Base-by-base conservation (phyloP, 2,113 vertebrate genomes). In the Carassius auratus region DNA sequence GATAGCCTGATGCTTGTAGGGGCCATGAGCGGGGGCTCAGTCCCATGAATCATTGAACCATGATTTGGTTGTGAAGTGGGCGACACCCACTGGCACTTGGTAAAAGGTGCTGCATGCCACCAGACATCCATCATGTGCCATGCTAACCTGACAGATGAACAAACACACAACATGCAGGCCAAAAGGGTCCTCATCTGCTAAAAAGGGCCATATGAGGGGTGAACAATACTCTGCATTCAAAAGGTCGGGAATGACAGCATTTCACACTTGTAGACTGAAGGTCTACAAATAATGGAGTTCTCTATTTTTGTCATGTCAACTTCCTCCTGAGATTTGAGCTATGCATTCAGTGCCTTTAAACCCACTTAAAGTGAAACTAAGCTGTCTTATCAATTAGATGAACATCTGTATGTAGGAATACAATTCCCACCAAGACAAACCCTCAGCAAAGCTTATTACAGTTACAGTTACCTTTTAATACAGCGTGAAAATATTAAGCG, bases 151-250 rank as follows among this genome's bases (percentile, higher is more conserved):
- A 84, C 68, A 86, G 36, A 59, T 50, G 36, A 77, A 86, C 81
- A 84, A 76, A 52, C n/a, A 80, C 80, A 61, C 57, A 59, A 38
- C 36, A 38, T 59, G 19, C 42, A 73, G 50, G 23, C 57, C 75
- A 88, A 81, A 88, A 75, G 64, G 84, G n/a, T 81, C 50, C 57
- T 84, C 42, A 48, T 75, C 77, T 82, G 78, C 55, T 48, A 30
- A 30, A 23, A 12, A 14, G 48, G 12, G 12, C 19, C 3, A 12
- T 30, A 3, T 36, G 64, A 26, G 3, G 10, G 38, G 9, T n/a
- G 0, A 80, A 80, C 38, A 64, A 80, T 45, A 38, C 0, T 78
- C 52, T 61, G 55, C 30, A 14, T 61, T 12, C 33, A 26, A 80
- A 62, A 45, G 36, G 0, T 14, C 1, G 5, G 69, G 21, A 74